Conservation (phyloP, 2,797 vertebrate genomes). For the Anguilla marmorata region DNA sequence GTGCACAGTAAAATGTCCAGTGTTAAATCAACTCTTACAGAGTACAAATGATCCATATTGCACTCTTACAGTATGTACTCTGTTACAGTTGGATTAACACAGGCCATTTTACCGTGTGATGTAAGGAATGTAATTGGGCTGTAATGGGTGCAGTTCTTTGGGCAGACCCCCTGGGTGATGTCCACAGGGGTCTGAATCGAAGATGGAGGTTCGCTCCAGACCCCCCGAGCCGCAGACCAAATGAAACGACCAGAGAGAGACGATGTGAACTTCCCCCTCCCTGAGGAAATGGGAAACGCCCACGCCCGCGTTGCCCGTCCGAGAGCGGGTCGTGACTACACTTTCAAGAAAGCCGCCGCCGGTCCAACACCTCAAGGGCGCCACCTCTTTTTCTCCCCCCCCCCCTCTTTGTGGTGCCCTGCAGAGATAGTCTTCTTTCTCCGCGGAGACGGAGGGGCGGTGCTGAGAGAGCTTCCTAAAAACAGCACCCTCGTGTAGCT, state of each 20-base stretch:
- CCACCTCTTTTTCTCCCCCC: not conserved
- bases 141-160: not conserved
- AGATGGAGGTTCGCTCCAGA: not conserved
- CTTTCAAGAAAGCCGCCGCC: not conserved
- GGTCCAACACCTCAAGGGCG: not conserved
- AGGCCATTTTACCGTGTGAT: not conserved
- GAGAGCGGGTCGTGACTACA: not conserved
- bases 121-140: not conserved
- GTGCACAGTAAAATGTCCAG: not conserved
- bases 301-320: not conserved
- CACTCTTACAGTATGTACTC: too few relatives aligned
- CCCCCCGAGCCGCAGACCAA: not conserved
- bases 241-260: not conserved
- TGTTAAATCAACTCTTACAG: too few relatives aligned
- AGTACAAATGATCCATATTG: too few relatives aligned
- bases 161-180: not conserved
- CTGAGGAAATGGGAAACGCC: not conserved
- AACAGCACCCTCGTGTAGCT: constrained; percentile 18
- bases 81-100: too few relatives aligned
- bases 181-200: not conserved
- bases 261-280: not conserved
- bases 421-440: not conserved
- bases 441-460: not conserved
- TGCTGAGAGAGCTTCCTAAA: not conserved
- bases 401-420: not conserved